Base-by-base conservation (phyloP, 53 echinoderm and acorn worm genomes). In the Arbacia lixula region DNA sequence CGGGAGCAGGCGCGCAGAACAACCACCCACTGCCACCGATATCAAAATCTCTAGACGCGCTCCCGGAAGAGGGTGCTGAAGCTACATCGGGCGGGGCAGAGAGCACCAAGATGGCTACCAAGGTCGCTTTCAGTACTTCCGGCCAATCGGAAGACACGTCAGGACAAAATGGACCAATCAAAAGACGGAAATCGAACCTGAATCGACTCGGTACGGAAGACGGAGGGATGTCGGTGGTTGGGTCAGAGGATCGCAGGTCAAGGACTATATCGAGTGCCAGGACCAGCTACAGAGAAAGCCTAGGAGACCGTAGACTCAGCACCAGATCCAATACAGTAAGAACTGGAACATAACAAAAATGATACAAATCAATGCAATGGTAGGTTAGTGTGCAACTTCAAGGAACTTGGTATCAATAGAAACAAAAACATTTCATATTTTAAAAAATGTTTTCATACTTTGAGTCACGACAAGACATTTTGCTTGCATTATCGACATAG, bases 271-370 rank as follows among this genome's bases (percentile, higher is more conserved):
- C 77, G 12, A 77, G 77, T 58, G 58, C 58, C 60, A 17, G 29
- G 39, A 6, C 25, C 3, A 53, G 52, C 52, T 51, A 53, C 35
- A 50, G 10, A 53, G 51, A 53, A 17, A 52, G 49, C 27, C 38
- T 36, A 4, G 36, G 58, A 16, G 78, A 77, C 9, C 22, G 56
- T 11, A 56, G 17, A 60, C 78, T 77, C 35, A 36, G 57, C 60
- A 4, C 78, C 22, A 77, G 78, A 40, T 77, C 78, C 12, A 77
- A 77, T 39, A 77, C 78, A 28, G 78, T 77, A 69, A 39, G 62
- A 1, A 62, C 5, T 22, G 1, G n/a, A n/a, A n/a, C n/a, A n/a
- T n/a, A n/a, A n/a, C n/a, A n/a, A n/a, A n/a, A n/a, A n/a, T n/a
- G n/a, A n/a, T n/a, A n/a, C n/a, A n/a, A n/a, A n/a, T n/a, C n/a